These are phyloP conservation scores for Numida meleagris DNA, from an alignment of 2,113 vertebrate species.

Conservation along the genomic window DNA sequence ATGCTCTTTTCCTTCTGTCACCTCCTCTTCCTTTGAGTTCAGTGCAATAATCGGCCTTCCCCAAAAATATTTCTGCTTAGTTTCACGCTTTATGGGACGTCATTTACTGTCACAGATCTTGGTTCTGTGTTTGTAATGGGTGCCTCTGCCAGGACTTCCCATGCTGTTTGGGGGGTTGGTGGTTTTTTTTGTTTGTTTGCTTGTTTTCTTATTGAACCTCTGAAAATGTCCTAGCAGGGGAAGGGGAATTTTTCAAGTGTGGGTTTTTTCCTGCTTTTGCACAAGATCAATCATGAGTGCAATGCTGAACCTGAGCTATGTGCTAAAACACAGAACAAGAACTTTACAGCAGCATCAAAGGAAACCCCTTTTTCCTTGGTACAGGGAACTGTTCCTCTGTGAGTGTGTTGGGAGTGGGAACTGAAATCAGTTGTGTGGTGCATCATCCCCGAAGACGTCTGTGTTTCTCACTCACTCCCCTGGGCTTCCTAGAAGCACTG, in stretches of 20 bases:
- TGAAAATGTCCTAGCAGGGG: not conserved
- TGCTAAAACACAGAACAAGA: not conserved
- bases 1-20: conserved; percentile 37
- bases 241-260: not conserved
- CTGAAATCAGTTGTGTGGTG: not conserved
- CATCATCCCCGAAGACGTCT: not conserved
- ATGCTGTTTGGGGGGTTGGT: not conserved
- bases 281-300: not conserved
- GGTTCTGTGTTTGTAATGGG: not conserved
- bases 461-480: not conserved
- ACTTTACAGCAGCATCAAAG: not conserved
- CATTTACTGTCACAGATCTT: rapidly evolving
- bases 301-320: not conserved
- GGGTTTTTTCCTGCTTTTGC: not conserved
- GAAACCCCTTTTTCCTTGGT: not conserved
- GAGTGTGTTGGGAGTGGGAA: not conserved
- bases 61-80: not conserved
- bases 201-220: not conserved
- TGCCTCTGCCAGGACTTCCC: not conserved
- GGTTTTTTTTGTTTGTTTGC: too few species aligned
- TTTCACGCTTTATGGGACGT: conserved; percentile 10
- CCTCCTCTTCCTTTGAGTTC: not conserved
- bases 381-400: not conserved
- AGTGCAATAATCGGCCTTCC: not conserved
- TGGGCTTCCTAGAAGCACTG: not conserved